A percentile compares a stretch with the other conserved stretches of the same genome.
Evolutionary conservation across 2,888 invertebrate genomes (phyloP).

Genomic region (Agrotis exclamationis): DNA sequence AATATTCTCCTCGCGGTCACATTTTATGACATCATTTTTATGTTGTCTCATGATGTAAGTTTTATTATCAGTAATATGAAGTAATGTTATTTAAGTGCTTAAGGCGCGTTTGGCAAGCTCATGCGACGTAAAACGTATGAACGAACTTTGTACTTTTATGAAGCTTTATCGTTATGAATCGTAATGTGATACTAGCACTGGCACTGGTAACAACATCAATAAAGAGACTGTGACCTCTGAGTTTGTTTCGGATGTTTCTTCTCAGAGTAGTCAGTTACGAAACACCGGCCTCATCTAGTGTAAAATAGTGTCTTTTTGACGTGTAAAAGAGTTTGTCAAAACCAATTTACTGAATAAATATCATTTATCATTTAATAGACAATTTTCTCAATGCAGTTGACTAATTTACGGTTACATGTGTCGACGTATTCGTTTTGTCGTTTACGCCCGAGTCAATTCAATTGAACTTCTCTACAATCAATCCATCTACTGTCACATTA

Average conservation of each 20-base stretch:
- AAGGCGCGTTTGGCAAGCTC: slow-evolving; percentile 27
- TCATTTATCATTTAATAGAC: no score
- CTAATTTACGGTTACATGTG: slow-evolving; percentile 1
- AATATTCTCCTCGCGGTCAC: slow-evolving; percentile 46
- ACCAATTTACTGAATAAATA: no score
- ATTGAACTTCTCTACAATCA: slow-evolving; percentile 42
- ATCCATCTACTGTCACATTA: slow-evolving; percentile 47
- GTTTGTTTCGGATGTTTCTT: no score
- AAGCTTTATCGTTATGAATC: slow-evolving; percentile 10
- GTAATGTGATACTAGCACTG: no score
- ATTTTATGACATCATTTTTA: slow-evolving; percentile 64
- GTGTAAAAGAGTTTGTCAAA: no score
- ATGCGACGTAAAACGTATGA: slow-evolving; percentile 18
- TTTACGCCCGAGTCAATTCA: slow-evolving; percentile 25
- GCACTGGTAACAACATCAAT: neutral
- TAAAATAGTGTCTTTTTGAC: no score
- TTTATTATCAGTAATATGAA: slow-evolving; percentile 60
- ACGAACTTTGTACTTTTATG: slow-evolving; percentile 32
- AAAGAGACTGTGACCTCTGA: no score
- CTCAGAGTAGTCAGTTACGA: no score
- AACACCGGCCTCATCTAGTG: no score
- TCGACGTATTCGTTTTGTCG: neutral
- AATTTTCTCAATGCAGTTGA: slow-evolving; percentile 5
- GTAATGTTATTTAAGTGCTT: slow-evolving; percentile 52
- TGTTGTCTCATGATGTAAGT: slow-evolving; percentile 59